These are phyloP conservation scores for Cheilosia scutellata DNA, from an alignment of 2,888 invertebrate genomes.

Conservation along the genomic window DNA sequence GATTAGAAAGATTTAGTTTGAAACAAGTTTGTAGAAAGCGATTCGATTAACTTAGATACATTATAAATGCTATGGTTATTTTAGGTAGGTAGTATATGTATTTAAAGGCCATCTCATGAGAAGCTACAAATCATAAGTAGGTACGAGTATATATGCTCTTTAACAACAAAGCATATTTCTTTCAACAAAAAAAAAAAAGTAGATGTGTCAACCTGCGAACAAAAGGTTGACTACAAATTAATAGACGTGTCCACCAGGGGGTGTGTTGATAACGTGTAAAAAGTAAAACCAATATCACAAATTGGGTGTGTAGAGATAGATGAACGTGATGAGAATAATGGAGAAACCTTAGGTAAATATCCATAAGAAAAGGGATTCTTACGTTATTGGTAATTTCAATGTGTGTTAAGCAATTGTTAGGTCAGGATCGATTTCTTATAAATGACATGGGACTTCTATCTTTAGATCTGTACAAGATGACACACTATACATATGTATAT, in stretches of 20 bases:
- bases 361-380: slow-evolving; percentile 31
- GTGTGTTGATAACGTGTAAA: slow-evolving; percentile 8
- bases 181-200: background rate
- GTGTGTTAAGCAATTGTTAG: slow-evolving; percentile 30
- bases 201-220: slow-evolving; percentile 29
- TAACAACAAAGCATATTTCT: background rate
- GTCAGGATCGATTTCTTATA: slow-evolving; percentile 42
- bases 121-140: background rate
- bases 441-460: slow-evolving; percentile 26
- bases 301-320: slow-evolving; percentile 71
- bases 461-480: background rate
- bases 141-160: background rate
- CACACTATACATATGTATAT: background rate
- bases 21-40: background rate
- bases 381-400: slow-evolving; percentile 28
- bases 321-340: slow-evolving; percentile 75
- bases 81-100: no score
- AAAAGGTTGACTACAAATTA: slow-evolving; percentile 49
- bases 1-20: slow-evolving; percentile 36
- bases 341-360: slow-evolving; percentile 51
- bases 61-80: no score
- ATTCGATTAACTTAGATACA: background rate
- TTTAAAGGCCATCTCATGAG: no score
- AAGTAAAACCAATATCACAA: slow-evolving; percentile 73
- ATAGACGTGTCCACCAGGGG: slow-evolving; percentile 33